phyloP scores from a whole-genome alignment of 2,797 vertebrate species.

The Lutjanus campechanus region DNA sequence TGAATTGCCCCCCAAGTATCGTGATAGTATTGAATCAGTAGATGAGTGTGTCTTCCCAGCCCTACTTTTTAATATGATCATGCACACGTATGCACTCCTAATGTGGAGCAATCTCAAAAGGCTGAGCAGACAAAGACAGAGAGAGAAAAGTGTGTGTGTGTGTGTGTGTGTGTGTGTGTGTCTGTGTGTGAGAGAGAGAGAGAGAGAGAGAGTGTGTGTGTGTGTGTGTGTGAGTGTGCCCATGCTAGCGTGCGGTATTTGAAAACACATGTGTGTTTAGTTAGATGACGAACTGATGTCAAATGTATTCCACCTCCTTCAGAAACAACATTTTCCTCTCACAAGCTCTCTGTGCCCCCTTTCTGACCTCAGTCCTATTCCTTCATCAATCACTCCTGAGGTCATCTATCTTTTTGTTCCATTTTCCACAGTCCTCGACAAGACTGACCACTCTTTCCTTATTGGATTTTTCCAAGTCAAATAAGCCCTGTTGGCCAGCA shows the following conservation, averaged over 20 bases:
- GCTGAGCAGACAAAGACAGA: constrained; percentile 38
- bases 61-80: constrained; percentile 36
- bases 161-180: constrained; percentile 2
- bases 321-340: constrained; percentile 65
- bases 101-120: constrained; percentile 45
- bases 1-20: too few species aligned
- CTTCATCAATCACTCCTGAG: constrained; percentile 71
- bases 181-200: not conserved
- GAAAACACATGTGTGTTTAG: constrained; percentile 70
- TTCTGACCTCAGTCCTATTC: constrained; percentile 56
- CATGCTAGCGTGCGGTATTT: constrained; percentile 17
- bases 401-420: constrained; percentile 74
- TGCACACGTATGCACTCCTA: constrained; percentile 43
- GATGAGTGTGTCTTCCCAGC: too few species aligned
- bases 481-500: constrained; percentile 76
- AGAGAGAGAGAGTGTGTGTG: constrained; percentile 5
- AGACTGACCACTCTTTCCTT: constrained; percentile 81
- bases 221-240: not conserved
- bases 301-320: constrained; percentile 64
- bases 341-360: constrained; percentile 41
- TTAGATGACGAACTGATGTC: constrained; percentile 72
- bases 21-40: too few species aligned
- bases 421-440: constrained; percentile 81
- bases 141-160: constrained; percentile 11
- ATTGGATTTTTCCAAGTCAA: constrained; percentile 86